Conservation (phyloP, 1,140 invertebrate species). For the Cyclargus thomasi region DNA sequence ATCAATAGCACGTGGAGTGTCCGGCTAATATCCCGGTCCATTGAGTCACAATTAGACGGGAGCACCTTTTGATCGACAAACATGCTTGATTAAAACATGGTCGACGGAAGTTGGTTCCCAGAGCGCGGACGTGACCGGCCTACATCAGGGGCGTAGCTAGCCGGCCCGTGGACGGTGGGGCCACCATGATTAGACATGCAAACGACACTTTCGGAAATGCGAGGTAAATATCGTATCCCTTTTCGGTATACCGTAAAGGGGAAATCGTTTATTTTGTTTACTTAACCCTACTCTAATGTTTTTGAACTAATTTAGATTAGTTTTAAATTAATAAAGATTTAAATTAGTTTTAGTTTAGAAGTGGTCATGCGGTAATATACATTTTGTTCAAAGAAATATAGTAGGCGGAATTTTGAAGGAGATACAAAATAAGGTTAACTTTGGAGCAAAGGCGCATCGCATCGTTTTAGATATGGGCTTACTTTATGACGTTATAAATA, state of each 20-base stretch:
- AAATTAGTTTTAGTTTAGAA: background rate
- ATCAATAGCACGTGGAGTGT: background rate
- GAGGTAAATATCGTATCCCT: too few species aligned
- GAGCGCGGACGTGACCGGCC: background rate
- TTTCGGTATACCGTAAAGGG: too few species aligned
- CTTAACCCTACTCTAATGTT: background rate
- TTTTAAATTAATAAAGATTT: background rate
- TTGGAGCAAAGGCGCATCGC: too few species aligned
- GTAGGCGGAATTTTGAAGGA: too few species aligned
- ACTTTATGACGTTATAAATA: too few species aligned
- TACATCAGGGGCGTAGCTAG: background rate
- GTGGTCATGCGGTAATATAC: too few species aligned
- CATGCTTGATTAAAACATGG: background rate
- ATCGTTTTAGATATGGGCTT: too few species aligned
- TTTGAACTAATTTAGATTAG: background rate
- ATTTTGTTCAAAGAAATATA: too few species aligned
- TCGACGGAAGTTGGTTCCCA: background rate
- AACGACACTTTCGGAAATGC: background rate
- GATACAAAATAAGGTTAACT: too few species aligned
- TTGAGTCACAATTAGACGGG: background rate
- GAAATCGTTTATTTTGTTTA: background rate
- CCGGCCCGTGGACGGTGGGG: too few species aligned
- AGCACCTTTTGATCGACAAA: conserved; percentile 2
- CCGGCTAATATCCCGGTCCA: background rate
- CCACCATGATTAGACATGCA: background rate